Evolutionary conservation across 2,888 invertebrate genomes (phyloP), one percentile per base, ranked within the genome.

Genomic region (Chymomyza fuscimana): DNA sequence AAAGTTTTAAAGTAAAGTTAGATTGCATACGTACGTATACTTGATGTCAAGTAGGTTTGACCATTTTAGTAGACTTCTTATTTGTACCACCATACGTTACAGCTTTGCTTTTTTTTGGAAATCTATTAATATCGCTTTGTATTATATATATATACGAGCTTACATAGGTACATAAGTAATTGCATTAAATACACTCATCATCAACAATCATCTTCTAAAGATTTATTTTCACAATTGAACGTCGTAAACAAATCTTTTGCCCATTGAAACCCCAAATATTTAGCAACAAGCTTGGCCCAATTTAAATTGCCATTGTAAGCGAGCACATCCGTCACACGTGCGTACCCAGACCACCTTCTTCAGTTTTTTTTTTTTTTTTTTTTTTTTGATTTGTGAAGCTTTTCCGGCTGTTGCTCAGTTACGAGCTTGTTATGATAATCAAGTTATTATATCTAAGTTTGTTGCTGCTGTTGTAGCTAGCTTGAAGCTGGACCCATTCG

Each of bases 381-480:
- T 12, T 7, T 4, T 46, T 7, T 7, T 1, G 7, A 5, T 40
- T 40, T 10, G 2, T 40, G 9, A 12, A 46, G 12, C 40, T 46
- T 46, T 1, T 46, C 2, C 15, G 12, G n/a, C 32, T 61, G 54
- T 52, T 36, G 10, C 36, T 51, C 73, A 69, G 68, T 65, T 72
- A 74, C 62, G 70, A 52, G 65, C 74, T 67, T 79, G 73, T 67
- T 79, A 76, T 73, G 76, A 87, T 78, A 82, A 82, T 82, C 78
- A 69, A 78, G 74, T 74, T 79, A 76, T 81, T 81, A 73, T 79
- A 72, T 70, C 73, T 65, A 63, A 75, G 65, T 67, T 79, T 65
- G 61, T 70, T 74, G 64, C 56, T 58, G 40, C 64, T 65, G 36
- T 63, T 74, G 75, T 66, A 67, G 65, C 6, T 3, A 32, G 7